Conservation (phyloP, 2,113 vertebrate genomes). For the Pampusana beccarii region DNA sequence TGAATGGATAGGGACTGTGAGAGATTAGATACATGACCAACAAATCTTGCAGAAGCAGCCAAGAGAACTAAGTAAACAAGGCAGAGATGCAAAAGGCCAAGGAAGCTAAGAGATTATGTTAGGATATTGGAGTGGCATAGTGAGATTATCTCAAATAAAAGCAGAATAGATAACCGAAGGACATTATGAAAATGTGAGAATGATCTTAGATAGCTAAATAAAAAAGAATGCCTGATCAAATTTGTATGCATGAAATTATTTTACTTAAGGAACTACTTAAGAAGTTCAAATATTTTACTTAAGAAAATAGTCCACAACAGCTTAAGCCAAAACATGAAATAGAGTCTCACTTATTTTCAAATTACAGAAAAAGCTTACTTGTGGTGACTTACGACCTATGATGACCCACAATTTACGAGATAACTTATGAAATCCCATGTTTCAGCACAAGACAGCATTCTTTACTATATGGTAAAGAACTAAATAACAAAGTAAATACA, state of each 20-base stretch:
- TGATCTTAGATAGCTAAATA: not conserved
- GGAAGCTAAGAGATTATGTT: not conserved
- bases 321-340: slow-evolving; percentile 7
- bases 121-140: not conserved
- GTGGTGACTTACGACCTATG: not conserved
- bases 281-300: not conserved
- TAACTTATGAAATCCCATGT: not conserved
- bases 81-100: not conserved
- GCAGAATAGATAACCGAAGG: not conserved
- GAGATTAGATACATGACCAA: not conserved
- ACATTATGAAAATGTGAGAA: not conserved
- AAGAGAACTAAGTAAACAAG: not conserved
- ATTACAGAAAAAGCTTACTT: not conserved
- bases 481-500: not conserved
- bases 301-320: not conserved
- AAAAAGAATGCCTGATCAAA: not conserved
- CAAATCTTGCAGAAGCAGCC: not conserved
- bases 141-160: not conserved
- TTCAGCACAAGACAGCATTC: not conserved
- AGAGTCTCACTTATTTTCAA: not conserved
- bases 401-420: not conserved
- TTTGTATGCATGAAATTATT: not conserved
- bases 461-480: not conserved
- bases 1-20: not conserved
- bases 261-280: not conserved